These are phyloP conservation scores for Gyrodactylus bullatarudis DNA, from an alignment of 1,140 invertebrate species.

Conservation along the genomic window DNA sequence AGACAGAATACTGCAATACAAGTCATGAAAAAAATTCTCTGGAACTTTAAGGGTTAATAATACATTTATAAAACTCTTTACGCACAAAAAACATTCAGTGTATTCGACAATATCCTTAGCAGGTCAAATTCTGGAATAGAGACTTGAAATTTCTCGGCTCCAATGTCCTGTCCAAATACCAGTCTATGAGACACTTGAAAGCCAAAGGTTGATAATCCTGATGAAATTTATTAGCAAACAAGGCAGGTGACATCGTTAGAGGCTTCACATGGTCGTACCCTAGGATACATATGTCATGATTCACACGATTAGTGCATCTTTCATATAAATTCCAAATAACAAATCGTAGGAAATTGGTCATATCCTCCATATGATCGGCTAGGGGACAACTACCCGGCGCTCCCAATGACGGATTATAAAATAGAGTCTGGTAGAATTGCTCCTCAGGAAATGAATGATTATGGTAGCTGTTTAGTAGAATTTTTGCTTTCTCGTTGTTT, in stretches of 20 bases:
- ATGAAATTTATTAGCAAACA: slow-evolving; percentile 18
- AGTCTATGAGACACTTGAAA: slow-evolving; percentile 15
- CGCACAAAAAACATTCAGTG: no score
- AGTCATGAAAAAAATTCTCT: no score
- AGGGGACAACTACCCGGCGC: slow-evolving; percentile 9
- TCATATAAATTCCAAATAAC: slow-evolving; percentile 2
- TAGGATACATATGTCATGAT: slow-evolving; percentile 13
- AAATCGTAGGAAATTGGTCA: neutral
- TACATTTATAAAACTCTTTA: no score
- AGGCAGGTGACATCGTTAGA: slow-evolving; percentile 9
- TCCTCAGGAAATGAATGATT: slow-evolving; percentile 9
- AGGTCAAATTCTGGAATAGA: neutral
- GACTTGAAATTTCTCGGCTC: neutral
- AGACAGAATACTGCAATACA: no score
- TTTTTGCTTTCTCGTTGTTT: neutral
- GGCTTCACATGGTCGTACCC: slow-evolving; percentile 12
- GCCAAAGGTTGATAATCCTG: slow-evolving; percentile 11
- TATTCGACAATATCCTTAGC: no score
- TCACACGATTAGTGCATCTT: neutral
- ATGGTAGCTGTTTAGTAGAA: neutral
- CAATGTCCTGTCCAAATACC: neutral
- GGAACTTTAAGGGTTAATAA: no score
- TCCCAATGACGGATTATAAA: slow-evolving; percentile 8
- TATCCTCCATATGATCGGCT: neutral
- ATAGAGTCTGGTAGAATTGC: slow-evolving; percentile 10